Evolutionary conservation across 2,797 vertebrate species (phyloP), one percentile per base, ranked within the genome.

Genomic region (Pristis pectinata): DNA sequence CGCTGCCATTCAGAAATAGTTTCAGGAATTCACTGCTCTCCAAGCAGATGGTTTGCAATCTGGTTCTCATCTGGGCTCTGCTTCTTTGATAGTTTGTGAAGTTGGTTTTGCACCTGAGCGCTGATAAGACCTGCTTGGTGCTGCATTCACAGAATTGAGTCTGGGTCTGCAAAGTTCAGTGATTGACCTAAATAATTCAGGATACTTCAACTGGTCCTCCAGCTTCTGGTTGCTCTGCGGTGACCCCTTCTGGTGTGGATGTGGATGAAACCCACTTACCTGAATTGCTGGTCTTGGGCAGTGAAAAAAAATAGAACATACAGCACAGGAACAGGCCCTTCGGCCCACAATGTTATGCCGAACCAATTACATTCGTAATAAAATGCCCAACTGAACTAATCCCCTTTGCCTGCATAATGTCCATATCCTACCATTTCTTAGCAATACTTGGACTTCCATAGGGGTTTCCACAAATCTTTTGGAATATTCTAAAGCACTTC

Each of bases 181-280:
- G 24, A 53, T 56, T 53, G 82, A 27, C 49, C 49, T 53, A 19
- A 30, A 59, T 30, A 59, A 15, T 89, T 22, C 5, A 64, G 79
- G 79, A 44, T 5, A 91, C 37, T 64, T 24, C 87, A 91, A n/a
- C 59, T 17, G 10, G n/a, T 85, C 13, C 8, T 17, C 56, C 56
- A 61, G 85, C 85, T 22, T n/a, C 85, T n/a, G 53, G 56, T 89
- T 89, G n/a, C n/a, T 24, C 8, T 64, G 59, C 61, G 11, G 19
- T 67, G 87, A 67, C 87, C 87, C 87, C 87, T 91, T 17, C 87
- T 91, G 87, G 87, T 17, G 1, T 91, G 59, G n/a, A 22, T 37
- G 17, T 41, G 19, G 34, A n/a, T n/a, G 15, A 41, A 89, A 24
- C 70, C 17, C 70, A 72, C 0, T 5, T 72, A 74, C 22, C 70